Evolutionary conservation across 2,797 vertebrate species (phyloP).

Genomic region (Odontamblyopus rebecca): DNA sequence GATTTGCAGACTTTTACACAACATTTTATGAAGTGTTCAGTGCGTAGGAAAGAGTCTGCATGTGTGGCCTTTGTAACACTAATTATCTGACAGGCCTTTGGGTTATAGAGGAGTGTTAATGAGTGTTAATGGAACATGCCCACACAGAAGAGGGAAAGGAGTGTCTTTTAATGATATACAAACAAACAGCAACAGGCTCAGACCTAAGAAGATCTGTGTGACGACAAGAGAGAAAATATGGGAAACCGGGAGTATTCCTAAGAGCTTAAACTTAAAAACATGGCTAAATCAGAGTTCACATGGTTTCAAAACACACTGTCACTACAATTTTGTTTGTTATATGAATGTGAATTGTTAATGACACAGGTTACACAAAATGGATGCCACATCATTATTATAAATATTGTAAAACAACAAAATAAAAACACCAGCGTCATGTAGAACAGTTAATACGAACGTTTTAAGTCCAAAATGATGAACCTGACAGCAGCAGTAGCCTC

Average conservation of each 20-base stretch:
- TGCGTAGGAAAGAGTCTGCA: constrained; percentile 21
- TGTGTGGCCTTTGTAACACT: constrained; percentile 48
- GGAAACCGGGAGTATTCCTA: background rate
- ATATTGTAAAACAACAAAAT: too few relatives aligned
- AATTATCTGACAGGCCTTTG: constrained; percentile 58
- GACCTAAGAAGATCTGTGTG: background rate
- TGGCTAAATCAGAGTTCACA: too few relatives aligned
- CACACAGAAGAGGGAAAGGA: constrained; percentile 42
- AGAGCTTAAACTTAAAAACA: background rate
- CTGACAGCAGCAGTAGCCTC: too few relatives aligned
- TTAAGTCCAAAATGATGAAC: too few relatives aligned
- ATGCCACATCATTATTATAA: too few relatives aligned
- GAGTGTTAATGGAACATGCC: constrained; percentile 62
- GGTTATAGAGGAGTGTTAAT: constrained; percentile 53
- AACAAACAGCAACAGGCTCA: constrained; percentile 35
- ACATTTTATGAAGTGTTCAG: constrained; percentile 34
- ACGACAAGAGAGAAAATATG: constrained; percentile 21
- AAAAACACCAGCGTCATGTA: too few relatives aligned
- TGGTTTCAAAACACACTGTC: too few relatives aligned
- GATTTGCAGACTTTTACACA: constrained; percentile 25
- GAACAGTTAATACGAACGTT: too few relatives aligned
- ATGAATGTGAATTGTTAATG: too few relatives aligned
- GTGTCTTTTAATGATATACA: constrained; percentile 57
- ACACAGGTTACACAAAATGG: too few relatives aligned
- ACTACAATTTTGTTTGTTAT: too few relatives aligned